These are phyloP conservation scores for Panorpa germanica DNA, from an alignment of 2,888 invertebrate genomes.

Conservation along the genomic window DNA sequence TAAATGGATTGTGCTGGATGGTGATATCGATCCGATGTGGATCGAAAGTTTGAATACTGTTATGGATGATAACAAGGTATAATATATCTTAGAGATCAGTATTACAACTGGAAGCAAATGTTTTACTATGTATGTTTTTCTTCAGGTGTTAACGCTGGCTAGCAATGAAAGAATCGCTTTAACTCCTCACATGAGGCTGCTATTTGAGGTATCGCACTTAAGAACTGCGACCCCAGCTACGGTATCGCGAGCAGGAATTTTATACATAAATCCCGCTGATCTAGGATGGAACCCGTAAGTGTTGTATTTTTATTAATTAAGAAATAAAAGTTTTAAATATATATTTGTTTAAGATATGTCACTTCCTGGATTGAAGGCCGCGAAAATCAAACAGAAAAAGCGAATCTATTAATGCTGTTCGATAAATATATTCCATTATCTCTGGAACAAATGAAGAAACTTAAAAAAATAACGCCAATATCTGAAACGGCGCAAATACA, in stretches of 20 bases:
- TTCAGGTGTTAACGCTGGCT: conserved; percentile 71
- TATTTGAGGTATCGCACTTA: conserved; percentile 84
- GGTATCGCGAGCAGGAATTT: conserved; percentile 85
- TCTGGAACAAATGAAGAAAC: conserved; percentile 55
- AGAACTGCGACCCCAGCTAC: conserved; percentile 91
- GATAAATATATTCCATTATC: conserved; percentile 86
- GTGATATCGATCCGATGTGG: conserved; percentile 96
- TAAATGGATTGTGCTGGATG: conserved; percentile 91
- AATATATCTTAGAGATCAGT: no score
- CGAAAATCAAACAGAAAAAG: conserved; percentile 52
- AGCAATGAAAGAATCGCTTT: conserved; percentile 89
- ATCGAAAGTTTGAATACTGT: conserved; percentile 92
- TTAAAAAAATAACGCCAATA: conserved; percentile 82
- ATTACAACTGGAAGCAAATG: no score
- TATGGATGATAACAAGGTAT: conserved; percentile 91
- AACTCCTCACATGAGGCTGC: conserved; percentile 69
- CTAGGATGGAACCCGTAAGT: conserved; percentile 88
- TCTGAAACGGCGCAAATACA: conserved; percentile 80
- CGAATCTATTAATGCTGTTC: conserved; percentile 70
- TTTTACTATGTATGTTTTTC: no score
- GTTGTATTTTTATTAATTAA: conserved; percentile 3
- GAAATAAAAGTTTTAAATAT: background rate
- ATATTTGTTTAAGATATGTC: conserved; percentile 39
- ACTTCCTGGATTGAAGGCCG: conserved; percentile 79
- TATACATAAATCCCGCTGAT: conserved; percentile 86